These are phyloP conservation scores for Solenodon paradoxus DNA, from an alignment of 2,113 vertebrate species.

Conservation along the genomic window DNA sequence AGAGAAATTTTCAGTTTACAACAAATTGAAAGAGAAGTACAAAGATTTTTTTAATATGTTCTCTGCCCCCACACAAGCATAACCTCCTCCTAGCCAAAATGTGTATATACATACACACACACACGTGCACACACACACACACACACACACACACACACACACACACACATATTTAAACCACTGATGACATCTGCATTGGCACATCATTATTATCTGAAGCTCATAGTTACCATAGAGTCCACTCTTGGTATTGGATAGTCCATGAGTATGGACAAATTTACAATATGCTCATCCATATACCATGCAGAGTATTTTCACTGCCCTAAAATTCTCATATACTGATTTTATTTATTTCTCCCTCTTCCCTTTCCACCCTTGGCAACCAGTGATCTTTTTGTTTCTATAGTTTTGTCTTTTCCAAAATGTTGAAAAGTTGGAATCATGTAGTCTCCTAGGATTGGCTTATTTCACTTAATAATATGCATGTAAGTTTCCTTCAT, in stretches of 20 bases:
- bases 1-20: neutral
- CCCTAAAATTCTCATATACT: neutral
- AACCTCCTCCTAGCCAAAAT: neutral
- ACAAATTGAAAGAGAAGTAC: neutral
- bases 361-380: neutral
- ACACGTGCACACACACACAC: too few relatives aligned
- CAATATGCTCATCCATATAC: neutral
- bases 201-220: neutral
- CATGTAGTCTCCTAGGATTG: neutral
- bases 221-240: neutral
- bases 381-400: too few relatives aligned
- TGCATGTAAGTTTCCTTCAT: neutral
- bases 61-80: accelerated
- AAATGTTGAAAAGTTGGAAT: neutral
- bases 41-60: neutral
- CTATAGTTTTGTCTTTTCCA: neutral
- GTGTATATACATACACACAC: too few relatives aligned
- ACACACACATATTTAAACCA: too few relatives aligned
- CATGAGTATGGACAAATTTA: neutral
- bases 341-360: neutral
- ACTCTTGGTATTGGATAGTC: neutral
- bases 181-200: neutral
- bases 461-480: neutral
- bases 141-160: too few relatives aligned
- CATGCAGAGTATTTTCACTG: neutral